Base-by-base conservation (phyloP, 2,888 invertebrate species). In the Axea sp. region DNA sequence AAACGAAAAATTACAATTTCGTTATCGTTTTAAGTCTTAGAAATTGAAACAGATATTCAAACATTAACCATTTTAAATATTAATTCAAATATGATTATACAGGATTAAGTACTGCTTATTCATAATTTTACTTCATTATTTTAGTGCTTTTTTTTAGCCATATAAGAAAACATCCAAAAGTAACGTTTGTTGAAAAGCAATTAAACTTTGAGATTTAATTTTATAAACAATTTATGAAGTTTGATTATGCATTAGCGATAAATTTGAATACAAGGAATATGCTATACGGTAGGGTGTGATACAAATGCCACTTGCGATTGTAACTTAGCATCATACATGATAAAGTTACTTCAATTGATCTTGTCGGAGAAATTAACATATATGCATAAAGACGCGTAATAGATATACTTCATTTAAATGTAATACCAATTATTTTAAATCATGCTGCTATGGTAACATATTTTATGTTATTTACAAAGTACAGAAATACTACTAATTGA, bases 221-320 rank as follows among this genome's bases (percentile, higher is more conserved):
- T n/a, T n/a, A n/a, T n/a, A n/a, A n/a, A n/a, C n/a, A n/a, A n/a
- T n/a, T n/a, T n/a, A n/a, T n/a, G n/a, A n/a, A n/a, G n/a, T n/a
- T 45, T 45, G 28, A 41, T 55, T 55, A 28, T 28, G 12, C 30
- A 19, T 57, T 30, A 43, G n/a, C n/a, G 17, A 14, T 33, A 17
- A 33, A 59, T 59, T 59, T 59, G 31, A 22, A 33, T 30, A 45
- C 8, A 35, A 59, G 60, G 28, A 60, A 60, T 26, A 39, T 17
- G 47, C 11, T 47, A 22, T 30, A 37, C 14, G 26, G n/a, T 19
- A 19, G 35, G 35, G 5, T 43, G 28, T 33, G 51, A 33, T 45
- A 49, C 31, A 43, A 51, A 64, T 64, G 51, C 51, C 31, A 64
- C 51, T 51, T 59, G 22, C 45, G 65, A 37, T 55, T 45, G 37